A percentile compares a stretch with the other conserved stretches of the same genome.
Conservation (phyloP, 2,888 invertebrate species). For the Agriopis aurantiaria region DNA sequence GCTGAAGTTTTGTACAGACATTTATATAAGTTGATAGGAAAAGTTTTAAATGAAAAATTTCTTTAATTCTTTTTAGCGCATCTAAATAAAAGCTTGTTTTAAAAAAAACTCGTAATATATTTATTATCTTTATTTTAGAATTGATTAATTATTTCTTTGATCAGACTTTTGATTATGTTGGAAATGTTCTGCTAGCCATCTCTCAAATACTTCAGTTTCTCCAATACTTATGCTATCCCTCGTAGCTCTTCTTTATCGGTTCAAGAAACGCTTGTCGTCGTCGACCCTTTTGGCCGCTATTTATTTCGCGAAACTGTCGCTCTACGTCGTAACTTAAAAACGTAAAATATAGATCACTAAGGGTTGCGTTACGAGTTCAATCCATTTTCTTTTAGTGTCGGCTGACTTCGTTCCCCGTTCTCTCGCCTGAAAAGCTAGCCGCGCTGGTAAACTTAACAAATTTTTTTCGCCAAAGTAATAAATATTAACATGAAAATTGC, state of each 20-base stretch:
- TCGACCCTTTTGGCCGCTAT: conserved; percentile 34
- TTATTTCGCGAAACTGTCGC: conserved; percentile 44
- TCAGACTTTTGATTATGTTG: not conserved
- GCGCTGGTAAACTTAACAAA: too few species aligned
- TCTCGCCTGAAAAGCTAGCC: not conserved
- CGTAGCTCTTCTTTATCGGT: not conserved
- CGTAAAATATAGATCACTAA: conserved; percentile 45
- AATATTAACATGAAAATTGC: too few species aligned
- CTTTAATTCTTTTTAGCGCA: too few species aligned
- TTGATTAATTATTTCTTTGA: not conserved
- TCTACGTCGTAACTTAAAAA: conserved; percentile 48
- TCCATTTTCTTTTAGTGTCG: conserved; percentile 40
- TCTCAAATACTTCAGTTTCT: not conserved
- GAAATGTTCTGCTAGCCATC: not conserved
- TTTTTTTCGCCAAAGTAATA: too few species aligned
- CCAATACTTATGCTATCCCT: not conserved
- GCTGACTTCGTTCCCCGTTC: conserved; percentile 12
- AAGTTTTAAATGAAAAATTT: too few species aligned
- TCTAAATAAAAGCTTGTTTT: too few species aligned
- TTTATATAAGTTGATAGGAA: too few species aligned
- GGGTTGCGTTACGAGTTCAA: conserved; percentile 38
- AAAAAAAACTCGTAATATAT: too few species aligned
- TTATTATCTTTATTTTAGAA: not conserved
- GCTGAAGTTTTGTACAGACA: too few species aligned
- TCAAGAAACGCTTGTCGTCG: conserved; percentile 32